Conservation (phyloP, 2,797 vertebrate genomes). For the Sus cebifrons region DNA sequence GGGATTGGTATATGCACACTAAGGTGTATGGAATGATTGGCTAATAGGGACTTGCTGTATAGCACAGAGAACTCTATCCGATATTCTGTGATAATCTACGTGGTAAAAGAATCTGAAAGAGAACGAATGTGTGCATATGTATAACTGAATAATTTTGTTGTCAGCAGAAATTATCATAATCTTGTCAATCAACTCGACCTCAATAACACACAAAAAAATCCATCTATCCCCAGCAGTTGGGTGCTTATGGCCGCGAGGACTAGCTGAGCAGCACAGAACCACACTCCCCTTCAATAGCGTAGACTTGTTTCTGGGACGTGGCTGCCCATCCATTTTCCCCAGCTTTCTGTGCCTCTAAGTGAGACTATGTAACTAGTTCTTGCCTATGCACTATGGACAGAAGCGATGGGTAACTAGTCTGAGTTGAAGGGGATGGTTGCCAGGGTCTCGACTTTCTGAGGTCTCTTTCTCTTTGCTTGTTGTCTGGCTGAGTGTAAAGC, state of each 20-base stretch:
- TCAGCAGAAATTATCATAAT: too few species aligned
- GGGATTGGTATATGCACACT: too few species aligned
- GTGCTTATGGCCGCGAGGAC: background rate
- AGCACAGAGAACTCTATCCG: too few species aligned
- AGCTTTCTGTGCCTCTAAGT: background rate
- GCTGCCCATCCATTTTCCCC: background rate
- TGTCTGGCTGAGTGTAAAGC: background rate
- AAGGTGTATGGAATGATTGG: too few species aligned
- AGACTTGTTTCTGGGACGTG: background rate
- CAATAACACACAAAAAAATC: too few species aligned
- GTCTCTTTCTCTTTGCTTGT: background rate
- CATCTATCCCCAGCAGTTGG: background rate
- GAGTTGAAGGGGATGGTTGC: background rate
- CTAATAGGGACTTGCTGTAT: too few species aligned
- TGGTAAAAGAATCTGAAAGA: too few species aligned
- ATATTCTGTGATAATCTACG: too few species aligned
- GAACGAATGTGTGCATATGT: too few species aligned
- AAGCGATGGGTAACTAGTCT: background rate
- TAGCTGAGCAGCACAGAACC: background rate
- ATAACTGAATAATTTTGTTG: too few species aligned
- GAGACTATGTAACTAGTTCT: background rate
- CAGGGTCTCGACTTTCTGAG: background rate
- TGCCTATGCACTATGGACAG: background rate
- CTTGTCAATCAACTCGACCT: too few species aligned
- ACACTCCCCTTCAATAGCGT: accelerated